Evolutionary conservation across 1,140 invertebrate species (phyloP), one percentile per base, ranked within the genome.

Genomic region (Radopholus similis): DNA sequence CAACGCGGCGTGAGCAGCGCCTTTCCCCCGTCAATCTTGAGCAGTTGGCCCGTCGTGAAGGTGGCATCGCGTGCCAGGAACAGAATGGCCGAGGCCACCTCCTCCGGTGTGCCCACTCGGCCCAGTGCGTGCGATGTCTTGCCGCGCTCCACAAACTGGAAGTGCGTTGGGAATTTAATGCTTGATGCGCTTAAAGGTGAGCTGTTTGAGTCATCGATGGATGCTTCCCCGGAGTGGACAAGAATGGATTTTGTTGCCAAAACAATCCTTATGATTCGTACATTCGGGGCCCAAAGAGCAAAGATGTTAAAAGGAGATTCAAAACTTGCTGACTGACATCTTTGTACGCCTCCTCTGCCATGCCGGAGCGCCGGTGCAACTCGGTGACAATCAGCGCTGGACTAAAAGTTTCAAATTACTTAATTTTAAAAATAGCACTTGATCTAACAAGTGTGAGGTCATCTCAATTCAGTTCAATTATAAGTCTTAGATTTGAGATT

Each of bases 371-470:
- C 73, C 87, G 88, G 54, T 92, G 91, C 13, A 92, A 77, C 75
- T 91, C 88, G 6, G 90, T 92, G 1, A 88, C 74, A 66, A 89
- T 87, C 0, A 90, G 89, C 65, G 89, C 90, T 32, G 91, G 91
- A 84, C 87, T 88, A 67, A 37, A 84, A 81, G 30, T 54, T 68
- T 28, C 66, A 72, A 28, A n/a, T 21, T 21, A n/a, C 67, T 11
- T 21, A 18, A 6, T 68, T 66, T 15, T 11, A n/a, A 9, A 11
- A 9, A 15, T 55, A 13, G 23, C 54, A 26, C 56, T 57, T n/a
- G 26, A n/a, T 71, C 15, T 47, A 55, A 55, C 15, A 47, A 15
- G 13, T 55, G 40, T 18, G 18, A 40, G 18, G 32, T 5, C 13
- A 44, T 21, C 15, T 30, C 28, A 18, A 42, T 1, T 18, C n/a